phyloP scores from a whole-genome alignment of 1,140 invertebrate genomes.

The Aricia agestis region DNA sequence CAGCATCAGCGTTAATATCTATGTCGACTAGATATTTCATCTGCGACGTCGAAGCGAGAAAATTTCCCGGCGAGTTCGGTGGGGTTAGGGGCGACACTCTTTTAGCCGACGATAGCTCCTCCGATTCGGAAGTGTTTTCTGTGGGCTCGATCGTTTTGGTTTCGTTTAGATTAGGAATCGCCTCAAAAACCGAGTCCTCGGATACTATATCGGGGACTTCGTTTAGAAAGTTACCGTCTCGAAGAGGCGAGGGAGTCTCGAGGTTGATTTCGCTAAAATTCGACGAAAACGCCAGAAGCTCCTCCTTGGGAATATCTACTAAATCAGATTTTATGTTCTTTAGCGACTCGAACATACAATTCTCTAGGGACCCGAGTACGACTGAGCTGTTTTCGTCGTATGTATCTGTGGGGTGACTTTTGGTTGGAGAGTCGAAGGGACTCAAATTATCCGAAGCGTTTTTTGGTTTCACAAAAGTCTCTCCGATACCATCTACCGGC shows the following conservation, averaged over 20 bases:
- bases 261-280: conserved; percentile 73
- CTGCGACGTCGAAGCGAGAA: conserved; percentile 53
- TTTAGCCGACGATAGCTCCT: conserved; percentile 50
- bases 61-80: conserved; percentile 63
- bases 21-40: conserved; percentile 59
- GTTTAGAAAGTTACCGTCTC: conserved; percentile 64
- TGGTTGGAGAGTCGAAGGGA: conserved; percentile 63
- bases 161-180: conserved; percentile 46
- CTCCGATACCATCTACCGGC: conserved; percentile 40
- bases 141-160: conserved; percentile 40
- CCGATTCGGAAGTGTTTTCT: conserved; percentile 46
- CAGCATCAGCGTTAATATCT: conserved; percentile 37
- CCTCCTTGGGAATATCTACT: conserved; percentile 63
- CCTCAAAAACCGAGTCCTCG: conserved; percentile 52
- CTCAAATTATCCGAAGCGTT: conserved; percentile 56
- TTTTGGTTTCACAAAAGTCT: conserved; percentile 50
- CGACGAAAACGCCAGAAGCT: conserved; percentile 71
- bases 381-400: conserved; percentile 73
- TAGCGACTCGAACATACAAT: conserved; percentile 74
- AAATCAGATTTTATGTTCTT: conserved; percentile 70
- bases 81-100: conserved; percentile 58
- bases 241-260: conserved; percentile 62
- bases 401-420: conserved; percentile 65
- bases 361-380: conserved; percentile 76
- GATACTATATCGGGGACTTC: conserved; percentile 62